phyloP scores from a whole-genome alignment of 2,113 vertebrate genomes.

The Ctenomys sociabilis region DNA sequence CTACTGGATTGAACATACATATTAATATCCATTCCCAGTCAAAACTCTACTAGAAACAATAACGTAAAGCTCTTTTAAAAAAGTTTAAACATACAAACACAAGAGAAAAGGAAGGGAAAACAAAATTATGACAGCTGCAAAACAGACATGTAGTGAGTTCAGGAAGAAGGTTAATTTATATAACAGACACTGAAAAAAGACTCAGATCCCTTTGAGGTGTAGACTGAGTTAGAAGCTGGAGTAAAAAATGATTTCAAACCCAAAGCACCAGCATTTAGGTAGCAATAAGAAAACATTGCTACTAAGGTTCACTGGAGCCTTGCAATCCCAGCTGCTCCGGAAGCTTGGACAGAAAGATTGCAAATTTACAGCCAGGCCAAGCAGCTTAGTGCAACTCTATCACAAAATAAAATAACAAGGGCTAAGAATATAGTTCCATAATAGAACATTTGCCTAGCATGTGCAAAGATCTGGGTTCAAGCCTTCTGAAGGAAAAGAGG shows the following conservation, averaged over 20 bases:
- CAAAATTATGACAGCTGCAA: constrained; percentile 46
- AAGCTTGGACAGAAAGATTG: neutral
- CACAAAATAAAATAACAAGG: neutral
- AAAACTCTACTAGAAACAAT: constrained; percentile 56
- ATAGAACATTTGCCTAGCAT: neutral
- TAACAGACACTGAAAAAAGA: constrained; percentile 46
- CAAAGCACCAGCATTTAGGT: constrained; percentile 30
- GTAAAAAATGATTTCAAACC: constrained; percentile 18
- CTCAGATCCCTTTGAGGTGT: constrained; percentile 31
- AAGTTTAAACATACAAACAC: constrained; percentile 32
- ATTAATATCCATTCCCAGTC: constrained; percentile 29
- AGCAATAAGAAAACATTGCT: constrained; percentile 17
- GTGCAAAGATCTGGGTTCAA: neutral
- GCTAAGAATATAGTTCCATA: neutral
- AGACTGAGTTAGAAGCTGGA: neutral
- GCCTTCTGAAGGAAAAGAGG: neutral
- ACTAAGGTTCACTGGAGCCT: neutral
- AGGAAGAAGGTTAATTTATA: constrained; percentile 51
- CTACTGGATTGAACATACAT: neutral
- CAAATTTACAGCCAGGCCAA: neutral
- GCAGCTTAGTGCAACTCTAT: neutral
- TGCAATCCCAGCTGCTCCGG: neutral
- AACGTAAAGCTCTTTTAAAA: neutral
- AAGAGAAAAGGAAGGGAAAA: constrained; percentile 52
- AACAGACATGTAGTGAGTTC: constrained; percentile 44